Conservation (phyloP, 2,797 vertebrate species). For the Corythornis leucogaster region DNA sequence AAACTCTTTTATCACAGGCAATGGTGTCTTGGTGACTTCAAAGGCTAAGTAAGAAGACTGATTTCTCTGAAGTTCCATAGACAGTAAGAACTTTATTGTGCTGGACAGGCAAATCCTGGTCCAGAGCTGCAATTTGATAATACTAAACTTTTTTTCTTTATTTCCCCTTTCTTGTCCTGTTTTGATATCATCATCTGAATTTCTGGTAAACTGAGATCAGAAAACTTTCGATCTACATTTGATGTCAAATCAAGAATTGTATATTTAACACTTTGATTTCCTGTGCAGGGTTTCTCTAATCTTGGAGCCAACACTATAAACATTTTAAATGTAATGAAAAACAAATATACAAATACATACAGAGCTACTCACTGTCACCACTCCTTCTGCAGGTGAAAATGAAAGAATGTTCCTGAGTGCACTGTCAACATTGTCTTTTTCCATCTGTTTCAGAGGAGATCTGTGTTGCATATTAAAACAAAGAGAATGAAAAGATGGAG, state of each 20-base stretch:
- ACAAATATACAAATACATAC: background rate
- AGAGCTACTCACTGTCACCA: background rate
- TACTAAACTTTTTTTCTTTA: conserved; percentile 10
- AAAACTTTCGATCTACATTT: conserved; percentile 23
- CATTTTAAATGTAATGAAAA: conserved; percentile 26
- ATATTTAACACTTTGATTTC: conserved; percentile 21
- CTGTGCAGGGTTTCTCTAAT: background rate
- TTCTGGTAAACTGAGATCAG: conserved; percentile 59
- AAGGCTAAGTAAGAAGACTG: conserved; percentile 78
- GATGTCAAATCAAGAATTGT: background rate
- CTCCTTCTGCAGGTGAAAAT: conserved; percentile 25
- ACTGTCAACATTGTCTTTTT: background rate
- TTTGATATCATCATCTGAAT: conserved; percentile 58
- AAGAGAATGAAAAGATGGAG: background rate
- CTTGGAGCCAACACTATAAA: conserved; percentile 8
- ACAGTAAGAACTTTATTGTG: conserved; percentile 81
- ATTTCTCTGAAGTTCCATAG: conserved; percentile 81
- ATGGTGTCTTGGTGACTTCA: conserved; percentile 84
- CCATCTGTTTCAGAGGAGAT: background rate
- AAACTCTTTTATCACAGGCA: conserved; percentile 85
- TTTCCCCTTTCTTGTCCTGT: conserved; percentile 43
- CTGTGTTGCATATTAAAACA: background rate
- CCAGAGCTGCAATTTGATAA: conserved; percentile 70
- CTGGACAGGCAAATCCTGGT: conserved; percentile 46
- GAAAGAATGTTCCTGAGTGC: background rate